Evolutionary conservation across 1,140 invertebrate species (phyloP).

Genomic region (Lethocerus indicus): DNA sequence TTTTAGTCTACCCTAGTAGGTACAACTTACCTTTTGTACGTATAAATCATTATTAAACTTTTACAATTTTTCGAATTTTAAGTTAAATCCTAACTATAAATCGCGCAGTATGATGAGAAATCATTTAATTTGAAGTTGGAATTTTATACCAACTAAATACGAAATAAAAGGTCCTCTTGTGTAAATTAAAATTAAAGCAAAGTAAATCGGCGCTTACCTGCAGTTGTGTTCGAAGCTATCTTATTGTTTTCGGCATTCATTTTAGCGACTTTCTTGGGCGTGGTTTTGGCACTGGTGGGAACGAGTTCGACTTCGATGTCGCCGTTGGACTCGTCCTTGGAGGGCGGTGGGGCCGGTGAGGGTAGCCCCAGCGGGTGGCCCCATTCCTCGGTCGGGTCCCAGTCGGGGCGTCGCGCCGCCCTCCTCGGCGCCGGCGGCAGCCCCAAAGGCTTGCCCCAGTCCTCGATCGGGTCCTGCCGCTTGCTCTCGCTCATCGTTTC

Average conservation of each 20-base stretch:
- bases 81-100: neutral
- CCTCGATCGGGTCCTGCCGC: slow-evolving; percentile 59
- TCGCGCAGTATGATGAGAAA: neutral
- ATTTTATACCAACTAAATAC: too few species aligned
- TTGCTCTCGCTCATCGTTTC: too few species aligned
- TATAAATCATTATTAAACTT: too few species aligned
- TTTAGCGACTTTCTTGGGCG: slow-evolving; percentile 37
- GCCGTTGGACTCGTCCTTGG: slow-evolving; percentile 31
- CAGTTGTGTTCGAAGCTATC: slow-evolving; percentile 16
- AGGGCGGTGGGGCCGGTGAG: slow-evolving; percentile 54
- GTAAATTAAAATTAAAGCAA: neutral
- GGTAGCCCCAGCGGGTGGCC: slow-evolving; percentile 59
- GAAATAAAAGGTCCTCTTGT: neutral
- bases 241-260: slow-evolving; percentile 41
- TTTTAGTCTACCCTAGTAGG: too few species aligned
- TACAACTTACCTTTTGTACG: too few species aligned
- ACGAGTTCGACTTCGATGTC: too few species aligned
- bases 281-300: slow-evolving; percentile 51
- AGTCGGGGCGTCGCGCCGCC: slow-evolving; percentile 16
- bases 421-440: slow-evolving; percentile 36
- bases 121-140: too few species aligned
- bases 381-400: slow-evolving; percentile 40
- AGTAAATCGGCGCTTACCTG: slow-evolving; percentile 7
- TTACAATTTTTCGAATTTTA: neutral
- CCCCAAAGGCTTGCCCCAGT: slow-evolving; percentile 80